Evolutionary conservation across 2,113 vertebrate species (phyloP).

Genomic region (Meriones unguiculatus): DNA sequence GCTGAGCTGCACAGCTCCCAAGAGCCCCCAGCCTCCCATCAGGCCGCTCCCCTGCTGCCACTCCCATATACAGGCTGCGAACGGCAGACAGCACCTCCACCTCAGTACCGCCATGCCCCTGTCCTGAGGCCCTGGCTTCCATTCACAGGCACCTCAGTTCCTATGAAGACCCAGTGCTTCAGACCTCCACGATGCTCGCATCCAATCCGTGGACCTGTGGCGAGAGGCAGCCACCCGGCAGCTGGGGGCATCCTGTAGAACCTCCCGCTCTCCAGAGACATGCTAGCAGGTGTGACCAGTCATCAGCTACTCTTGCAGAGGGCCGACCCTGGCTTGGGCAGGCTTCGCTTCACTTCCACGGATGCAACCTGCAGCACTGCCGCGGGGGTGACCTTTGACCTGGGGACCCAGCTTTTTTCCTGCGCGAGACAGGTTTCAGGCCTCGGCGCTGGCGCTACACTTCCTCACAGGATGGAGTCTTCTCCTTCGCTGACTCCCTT

Average conservation of each 20-base stretch:
- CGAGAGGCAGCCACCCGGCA: background rate
- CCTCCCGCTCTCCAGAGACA: conserved; percentile 92
- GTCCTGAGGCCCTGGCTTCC: conserved; percentile 52
- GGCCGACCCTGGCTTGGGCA: background rate
- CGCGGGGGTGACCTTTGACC: background rate
- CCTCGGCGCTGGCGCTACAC: background rate
- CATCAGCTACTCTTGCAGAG: rapidly evolving
- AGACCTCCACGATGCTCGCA: conserved; percentile 92
- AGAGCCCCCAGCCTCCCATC: background rate
- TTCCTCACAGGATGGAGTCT: rapidly evolving
- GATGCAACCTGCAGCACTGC: background rate
- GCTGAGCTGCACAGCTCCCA: background rate
- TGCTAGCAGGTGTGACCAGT: conserved; percentile 90
- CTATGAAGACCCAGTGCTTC: conserved; percentile 87
- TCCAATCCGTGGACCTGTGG: conserved; percentile 86
- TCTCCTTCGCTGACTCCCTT: background rate
- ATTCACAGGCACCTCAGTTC: conserved; percentile 86
- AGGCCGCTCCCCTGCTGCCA: too few relatives aligned
- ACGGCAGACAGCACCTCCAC: background rate
- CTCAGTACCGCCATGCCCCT: rapidly evolving
- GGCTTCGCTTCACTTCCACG: background rate
- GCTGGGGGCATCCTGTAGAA: conserved; percentile 89
- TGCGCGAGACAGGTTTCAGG: background rate
- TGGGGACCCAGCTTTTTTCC: background rate
- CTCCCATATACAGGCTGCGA: too few relatives aligned